Evolutionary conservation across 2,113 vertebrate genomes (phyloP).

Genomic region (Lichenostomus cassidix): DNA sequence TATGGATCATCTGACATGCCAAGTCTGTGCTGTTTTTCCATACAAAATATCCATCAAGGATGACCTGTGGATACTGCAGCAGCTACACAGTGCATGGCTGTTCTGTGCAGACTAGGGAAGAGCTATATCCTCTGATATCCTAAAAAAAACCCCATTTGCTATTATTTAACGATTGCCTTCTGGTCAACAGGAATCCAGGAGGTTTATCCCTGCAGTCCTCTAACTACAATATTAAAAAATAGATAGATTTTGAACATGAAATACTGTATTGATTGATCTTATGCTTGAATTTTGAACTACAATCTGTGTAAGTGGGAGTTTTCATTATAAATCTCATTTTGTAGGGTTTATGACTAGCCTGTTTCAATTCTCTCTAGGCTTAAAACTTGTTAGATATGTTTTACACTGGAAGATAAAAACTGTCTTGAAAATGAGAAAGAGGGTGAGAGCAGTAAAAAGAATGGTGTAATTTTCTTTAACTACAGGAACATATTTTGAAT

Average conservation of each 20-base stretch:
- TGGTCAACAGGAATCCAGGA: neutral
- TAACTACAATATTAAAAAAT: neutral
- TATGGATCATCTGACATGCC: neutral
- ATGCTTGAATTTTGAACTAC: neutral
- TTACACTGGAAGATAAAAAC: neutral
- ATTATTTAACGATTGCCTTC: neutral
- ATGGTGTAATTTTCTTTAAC: neutral
- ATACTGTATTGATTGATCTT: neutral
- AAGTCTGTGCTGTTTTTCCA: neutral
- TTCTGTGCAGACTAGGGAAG: neutral
- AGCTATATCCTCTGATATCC: neutral
- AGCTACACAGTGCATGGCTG: neutral
- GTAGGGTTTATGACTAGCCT: slow-evolving; percentile 23
- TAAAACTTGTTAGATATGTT: slow-evolving; percentile 19
- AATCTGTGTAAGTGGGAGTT: slow-evolving; percentile 7
- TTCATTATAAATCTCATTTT: slow-evolving; percentile 58
- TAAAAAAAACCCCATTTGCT: neutral
- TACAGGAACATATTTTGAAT: neutral
- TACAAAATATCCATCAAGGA: neutral
- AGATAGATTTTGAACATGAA: neutral
- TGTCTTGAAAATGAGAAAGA: neutral
- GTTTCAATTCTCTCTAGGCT: slow-evolving; percentile 34
- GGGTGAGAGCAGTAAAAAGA: neutral
- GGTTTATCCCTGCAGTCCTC: neutral
- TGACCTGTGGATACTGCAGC: neutral